Base-by-base conservation (phyloP, 2,888 invertebrate species). In the Hydroisotoma schaefferi region DNA sequence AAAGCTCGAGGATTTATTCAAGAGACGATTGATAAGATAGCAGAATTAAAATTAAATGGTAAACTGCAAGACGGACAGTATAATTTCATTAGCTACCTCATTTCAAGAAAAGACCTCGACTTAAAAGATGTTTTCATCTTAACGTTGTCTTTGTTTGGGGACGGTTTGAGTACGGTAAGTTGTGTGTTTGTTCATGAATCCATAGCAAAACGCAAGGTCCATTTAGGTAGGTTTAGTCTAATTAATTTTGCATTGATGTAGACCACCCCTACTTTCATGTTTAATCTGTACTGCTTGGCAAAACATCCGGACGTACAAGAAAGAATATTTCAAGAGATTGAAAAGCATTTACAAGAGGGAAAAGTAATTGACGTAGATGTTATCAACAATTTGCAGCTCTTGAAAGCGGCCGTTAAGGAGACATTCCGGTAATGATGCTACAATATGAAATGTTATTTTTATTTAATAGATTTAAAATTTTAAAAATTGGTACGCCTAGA, bases 341-440 rank as follows among this genome's bases (percentile, higher is more conserved):
- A 33, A 2, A 63, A 46, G 27, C 57, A 58, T 51, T 69, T 77
- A 37, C 74, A 75, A 46, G 12, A 38, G 8, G 66, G 74, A 22
- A 61, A 71, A 33, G 70, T 71, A 2, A 71, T 81, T 2, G 78
- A 77, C 2, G 72, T 76, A 15, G 76, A 78, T 15, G 70, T 74
- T 22, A 67, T 81, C 27, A 72, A 74, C 43, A 73, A 75, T 29
- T 68, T 80, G 44, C 74, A 75, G 1, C 85, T 84, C 70, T 75
- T 86, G 8, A 82, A 80, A 73, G 85, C 85, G 1, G 83, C 84
- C 69, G 75, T 86, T 4, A 86, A 85, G 73, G 86, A 86, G 75
- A 77, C 83, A 0, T 76, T 81, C 46, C 77, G 85, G 76, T 77
- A 69, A 59, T 27, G 23, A 2, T 10, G 33, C 8, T 33, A 43